These are phyloP conservation scores for Chiroxiphia lanceolata DNA, from an alignment of 2,797 vertebrate species.

Conservation along the genomic window DNA sequence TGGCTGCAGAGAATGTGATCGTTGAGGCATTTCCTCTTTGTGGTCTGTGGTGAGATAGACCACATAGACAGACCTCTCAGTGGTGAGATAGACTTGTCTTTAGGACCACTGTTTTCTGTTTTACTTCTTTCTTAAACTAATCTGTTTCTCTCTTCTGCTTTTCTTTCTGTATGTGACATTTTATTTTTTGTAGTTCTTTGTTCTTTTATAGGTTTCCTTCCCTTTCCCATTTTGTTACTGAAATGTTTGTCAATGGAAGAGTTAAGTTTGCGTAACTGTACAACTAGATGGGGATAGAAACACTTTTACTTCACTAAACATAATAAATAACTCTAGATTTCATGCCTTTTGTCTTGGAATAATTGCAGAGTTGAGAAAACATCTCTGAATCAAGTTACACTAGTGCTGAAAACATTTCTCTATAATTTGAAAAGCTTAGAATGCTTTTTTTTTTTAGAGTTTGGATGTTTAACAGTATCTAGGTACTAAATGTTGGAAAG, in stretches of 20 bases:
- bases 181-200: not conserved
- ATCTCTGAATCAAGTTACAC: not conserved
- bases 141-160: not conserved
- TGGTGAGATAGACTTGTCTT: not conserved
- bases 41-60: accelerated
- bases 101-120: not conserved
- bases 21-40: not conserved
- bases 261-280: not conserved
- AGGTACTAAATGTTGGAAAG: not conserved
- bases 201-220: not conserved
- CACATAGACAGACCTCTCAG: no score
- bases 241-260: not conserved
- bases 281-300: not conserved
- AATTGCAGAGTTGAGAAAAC: not conserved
- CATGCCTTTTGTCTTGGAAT: not conserved
- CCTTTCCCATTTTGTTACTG: not conserved
- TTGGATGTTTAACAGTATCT: not conserved
- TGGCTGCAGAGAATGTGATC: not conserved
- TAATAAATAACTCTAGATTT: not conserved
- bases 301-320: not conserved
- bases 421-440: not conserved
- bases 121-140: not conserved
- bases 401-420: not conserved
- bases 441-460: not conserved
- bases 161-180: not conserved